Evolutionary conservation across 2,888 invertebrate species (phyloP), one percentile per base, ranked within the genome.

Genomic region (Chirona hameri): DNA sequence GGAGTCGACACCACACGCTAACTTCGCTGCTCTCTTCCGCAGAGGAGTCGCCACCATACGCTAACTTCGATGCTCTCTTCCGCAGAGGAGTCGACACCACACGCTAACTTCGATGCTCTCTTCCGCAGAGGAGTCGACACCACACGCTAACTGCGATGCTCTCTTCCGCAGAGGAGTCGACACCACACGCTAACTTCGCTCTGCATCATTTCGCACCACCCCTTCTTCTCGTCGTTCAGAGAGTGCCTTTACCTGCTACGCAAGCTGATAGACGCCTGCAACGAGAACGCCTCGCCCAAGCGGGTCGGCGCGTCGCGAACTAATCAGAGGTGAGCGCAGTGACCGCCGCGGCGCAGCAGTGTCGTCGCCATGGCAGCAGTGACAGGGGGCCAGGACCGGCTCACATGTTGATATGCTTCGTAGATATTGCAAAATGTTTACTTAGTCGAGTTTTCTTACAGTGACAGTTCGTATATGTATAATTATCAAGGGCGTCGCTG

Each of bases 191-290:
- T 99, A 85, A 99, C 99, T 69, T 98, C 99, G 81, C 90, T 99
- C 83, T 99, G 99, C 90, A 92, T 99, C 86, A 91, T 99, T 83
- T 98, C 98, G 84, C 99, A 99, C 91, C 99, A 99, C 91, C 98
- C 99, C 60, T 99, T 99, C 90, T 98, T 99, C 90, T 95, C 98
- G 84, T 97, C 95, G 87, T 99, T 99, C 90, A 94, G 99, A 85
- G 97, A 99, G 91, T 97, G 98, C 90, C 92, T 99, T 86, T 95
- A 95, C 90, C 94, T 98, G 86, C 91, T 99, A 87, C 96, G 97
- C 89, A 95, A 95, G 88, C 91, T 99, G 85, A 97, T 99, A 86
- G 98, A 99, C 89, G 97, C 98, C 83, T 98, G 98, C 89, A 98
- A 99, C 90, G 97, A 98, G 90, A 94, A 95, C 87, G 94, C 94